Evolutionary conservation across 2,888 invertebrate species (phyloP), one percentile per base, ranked within the genome.

Genomic region (Cotesia congregata): DNA sequence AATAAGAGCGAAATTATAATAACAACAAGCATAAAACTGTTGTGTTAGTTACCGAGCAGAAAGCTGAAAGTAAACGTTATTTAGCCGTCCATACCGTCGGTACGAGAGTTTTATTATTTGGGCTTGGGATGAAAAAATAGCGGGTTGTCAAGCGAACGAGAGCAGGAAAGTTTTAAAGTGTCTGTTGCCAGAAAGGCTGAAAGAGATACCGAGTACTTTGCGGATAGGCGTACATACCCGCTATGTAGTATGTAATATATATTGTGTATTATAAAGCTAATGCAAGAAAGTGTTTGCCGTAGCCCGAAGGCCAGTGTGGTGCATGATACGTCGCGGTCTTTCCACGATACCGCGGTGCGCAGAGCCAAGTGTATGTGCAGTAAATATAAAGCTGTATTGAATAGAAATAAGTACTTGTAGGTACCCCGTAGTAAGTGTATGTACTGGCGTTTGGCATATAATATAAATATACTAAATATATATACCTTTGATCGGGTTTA

Each of bases 321-420:
- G 50, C 50, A 50, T 50, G 78, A 78, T 81, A 77, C 72, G 77
- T 77, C 38, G 76, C 71, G 75, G 72, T 77, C 74, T 78, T 81
- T 80, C 79, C 81, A 80, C 72, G 72, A 40, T 40, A 38, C 17
- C n/a, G 17, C 59, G 30, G 30, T 30, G 30, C 30, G 3, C 30
- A 30, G 30, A 30, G 30, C 30, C 3, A 30, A 30, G 30, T 30
- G 30, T 4, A 30, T 30, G 3, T 30, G 30, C 30, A 30, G 30
- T 30, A 30, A 30, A 30, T 30, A 30, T 30, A 30, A 30, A 30
- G 30, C 50, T 50, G 50, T 50, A 50, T 4, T 50, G 50, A 12
- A 50, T 50, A 12, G 30, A 59, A 17, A 9, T 50, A 30, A 65
- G 67, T 67, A 50, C 50, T 50, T 7, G 50, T 50, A 12, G 50